Conservation (phyloP, 2,797 vertebrate genomes). For the Melanogrammus aeglefinus region DNA sequence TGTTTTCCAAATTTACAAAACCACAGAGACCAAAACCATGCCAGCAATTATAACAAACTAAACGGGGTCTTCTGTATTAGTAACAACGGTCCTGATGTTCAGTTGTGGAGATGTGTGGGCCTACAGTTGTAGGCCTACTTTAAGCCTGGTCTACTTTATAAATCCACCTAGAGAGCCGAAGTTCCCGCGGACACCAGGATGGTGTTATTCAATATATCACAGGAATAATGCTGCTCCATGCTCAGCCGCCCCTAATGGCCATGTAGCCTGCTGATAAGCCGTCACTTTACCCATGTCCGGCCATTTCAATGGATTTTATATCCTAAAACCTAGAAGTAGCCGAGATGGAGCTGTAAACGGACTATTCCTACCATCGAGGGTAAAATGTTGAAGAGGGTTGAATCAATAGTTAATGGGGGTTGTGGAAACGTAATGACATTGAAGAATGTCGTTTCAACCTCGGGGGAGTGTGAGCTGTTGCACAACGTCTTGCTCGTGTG, state of each 20-base stretch:
- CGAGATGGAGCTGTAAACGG: constrained; percentile 1
- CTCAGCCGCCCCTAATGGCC: background rate
- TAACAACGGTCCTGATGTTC: too few species aligned
- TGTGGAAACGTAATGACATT: constrained; percentile 64
- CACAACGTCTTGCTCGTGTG: constrained; percentile 48
- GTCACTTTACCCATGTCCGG: constrained; percentile 25
- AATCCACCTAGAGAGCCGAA: background rate
- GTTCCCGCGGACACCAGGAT: background rate
- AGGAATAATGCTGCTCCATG: background rate
- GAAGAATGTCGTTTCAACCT: constrained; percentile 63
- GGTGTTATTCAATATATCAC: background rate
- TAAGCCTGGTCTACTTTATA: background rate
- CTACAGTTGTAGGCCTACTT: background rate
- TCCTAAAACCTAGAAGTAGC: background rate
- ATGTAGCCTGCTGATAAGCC: background rate
- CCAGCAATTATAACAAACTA: too few species aligned
- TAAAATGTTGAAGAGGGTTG: constrained; percentile 60
- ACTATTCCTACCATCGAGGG: constrained; percentile 48
- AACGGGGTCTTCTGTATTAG: too few species aligned
- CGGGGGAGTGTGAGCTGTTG: constrained; percentile 53
- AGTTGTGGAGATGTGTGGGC: too few species aligned
- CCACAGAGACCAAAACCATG: too few species aligned
- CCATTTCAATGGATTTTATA: constrained; percentile 12
- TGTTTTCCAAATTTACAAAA: background rate
- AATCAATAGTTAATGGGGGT: constrained; percentile 76